A percentile compares a stretch with the other conserved stretches of the same genome.
Evolutionary conservation across 2,113 vertebrate genomes (phyloP).

Genomic region (Sardina pilchardus): DNA sequence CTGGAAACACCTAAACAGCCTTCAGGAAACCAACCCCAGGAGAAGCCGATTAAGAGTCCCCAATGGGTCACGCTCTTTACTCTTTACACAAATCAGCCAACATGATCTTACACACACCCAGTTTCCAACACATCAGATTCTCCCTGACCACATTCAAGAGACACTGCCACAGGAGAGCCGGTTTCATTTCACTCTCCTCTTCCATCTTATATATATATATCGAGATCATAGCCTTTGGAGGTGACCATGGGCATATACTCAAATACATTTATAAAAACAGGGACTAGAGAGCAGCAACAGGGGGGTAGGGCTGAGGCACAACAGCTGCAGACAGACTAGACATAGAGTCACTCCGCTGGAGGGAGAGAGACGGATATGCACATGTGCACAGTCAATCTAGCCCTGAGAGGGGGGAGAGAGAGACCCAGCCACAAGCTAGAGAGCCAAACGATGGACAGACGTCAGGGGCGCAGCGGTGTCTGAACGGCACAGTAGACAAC

Average conservation of each 20-base stretch:
- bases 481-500: constrained; percentile 46
- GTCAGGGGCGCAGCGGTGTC: constrained; percentile 35
- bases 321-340: constrained; percentile 79
- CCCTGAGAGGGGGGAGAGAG: constrained; percentile 38
- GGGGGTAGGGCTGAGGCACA: constrained; percentile 60
- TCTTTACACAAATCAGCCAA: neutral
- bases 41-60: neutral
- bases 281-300: constrained; percentile 63
- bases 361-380: neutral
- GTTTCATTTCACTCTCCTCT: neutral
- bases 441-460: constrained; percentile 70
- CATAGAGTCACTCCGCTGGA: constrained; percentile 66
- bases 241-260: constrained; percentile 94
- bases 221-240: constrained; percentile 1
- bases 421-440: constrained; percentile 76
- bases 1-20: neutral
- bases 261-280: constrained; percentile 88
- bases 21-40: neutral
- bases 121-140: neutral
- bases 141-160: neutral
- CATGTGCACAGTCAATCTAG: neutral
- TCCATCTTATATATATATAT: neutral
- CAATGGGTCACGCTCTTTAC: neutral
- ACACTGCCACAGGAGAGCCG: neutral
- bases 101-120: neutral